phyloP scores from a whole-genome alignment of 2,113 vertebrate genomes.

The Cynocephalus volans region DNA sequence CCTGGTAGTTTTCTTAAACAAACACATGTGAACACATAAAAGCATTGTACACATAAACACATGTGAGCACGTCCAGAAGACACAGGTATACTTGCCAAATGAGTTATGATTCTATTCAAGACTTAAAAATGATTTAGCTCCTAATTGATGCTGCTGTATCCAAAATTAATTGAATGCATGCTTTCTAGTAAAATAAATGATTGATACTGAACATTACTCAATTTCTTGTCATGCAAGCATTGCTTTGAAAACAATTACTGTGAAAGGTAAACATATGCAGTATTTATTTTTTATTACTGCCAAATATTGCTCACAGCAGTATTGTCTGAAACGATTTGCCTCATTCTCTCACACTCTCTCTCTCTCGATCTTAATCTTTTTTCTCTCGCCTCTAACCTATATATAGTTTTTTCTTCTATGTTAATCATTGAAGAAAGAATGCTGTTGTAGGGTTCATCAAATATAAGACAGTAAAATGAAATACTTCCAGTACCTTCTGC shows the following conservation, averaged over 20 bases:
- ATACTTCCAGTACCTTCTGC: constrained; percentile 55
- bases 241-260: not conserved
- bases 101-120: not conserved
- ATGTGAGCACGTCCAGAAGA: not conserved
- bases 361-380: not conserved
- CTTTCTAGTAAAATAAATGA: not conserved
- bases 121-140: not conserved
- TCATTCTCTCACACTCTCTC: not conserved
- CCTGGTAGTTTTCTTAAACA: not conserved
- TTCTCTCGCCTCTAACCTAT: not conserved
- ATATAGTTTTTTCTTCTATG: not conserved
- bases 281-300: constrained; percentile 20
- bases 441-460: not conserved
- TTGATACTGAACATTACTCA: not conserved
- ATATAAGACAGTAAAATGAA: not conserved
- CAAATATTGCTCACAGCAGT: not conserved
- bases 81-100: not conserved
- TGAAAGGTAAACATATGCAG: not conserved
- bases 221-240: constrained; percentile 22
- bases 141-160: not conserved
- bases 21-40: not conserved
- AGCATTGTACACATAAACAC: not conserved
- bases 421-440: not conserved
- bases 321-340: not conserved
- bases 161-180: not conserved